Evolutionary conservation across 2,113 vertebrate species (phyloP).

Genomic region (Puffinus mauretanicus): DNA sequence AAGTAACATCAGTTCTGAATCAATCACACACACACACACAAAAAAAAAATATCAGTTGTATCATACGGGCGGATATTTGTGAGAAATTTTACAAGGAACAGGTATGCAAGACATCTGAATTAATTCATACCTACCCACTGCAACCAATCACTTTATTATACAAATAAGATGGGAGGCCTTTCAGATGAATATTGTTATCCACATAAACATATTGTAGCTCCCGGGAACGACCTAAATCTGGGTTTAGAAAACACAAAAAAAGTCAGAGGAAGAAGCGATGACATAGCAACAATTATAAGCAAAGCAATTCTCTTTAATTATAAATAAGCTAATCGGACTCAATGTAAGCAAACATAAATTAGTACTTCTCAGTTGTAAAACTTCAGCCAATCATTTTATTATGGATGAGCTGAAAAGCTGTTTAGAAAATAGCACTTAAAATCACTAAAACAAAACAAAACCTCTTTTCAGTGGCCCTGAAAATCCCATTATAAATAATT

Average conservation of each 20-base stretch:
- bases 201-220: conserved; percentile 92
- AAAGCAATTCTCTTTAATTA: neutral
- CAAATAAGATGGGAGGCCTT: conserved; percentile 83
- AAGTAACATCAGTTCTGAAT: neutral
- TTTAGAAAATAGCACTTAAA: neutral
- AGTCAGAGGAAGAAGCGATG: conserved; percentile 4
- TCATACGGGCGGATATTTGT: neutral
- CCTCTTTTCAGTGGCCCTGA: neutral
- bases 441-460: neutral
- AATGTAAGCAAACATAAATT: conserved; percentile 15
- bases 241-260: conserved; percentile 49
- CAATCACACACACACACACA: neutral
- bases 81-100: neutral
- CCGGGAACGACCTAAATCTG: conserved; percentile 93
- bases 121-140: conserved; percentile 81
- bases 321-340: neutral
- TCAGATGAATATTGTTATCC: conserved; percentile 88
- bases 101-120: neutral
- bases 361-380: neutral
- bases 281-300: neutral
- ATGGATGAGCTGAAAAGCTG: neutral
- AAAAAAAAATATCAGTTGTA: neutral
- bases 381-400: neutral
- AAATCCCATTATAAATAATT: conserved; percentile 40
- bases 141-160: conserved; percentile 98